phyloP scores from a whole-genome alignment of 1,140 invertebrate species.

The Adelges cooleyi region DNA sequence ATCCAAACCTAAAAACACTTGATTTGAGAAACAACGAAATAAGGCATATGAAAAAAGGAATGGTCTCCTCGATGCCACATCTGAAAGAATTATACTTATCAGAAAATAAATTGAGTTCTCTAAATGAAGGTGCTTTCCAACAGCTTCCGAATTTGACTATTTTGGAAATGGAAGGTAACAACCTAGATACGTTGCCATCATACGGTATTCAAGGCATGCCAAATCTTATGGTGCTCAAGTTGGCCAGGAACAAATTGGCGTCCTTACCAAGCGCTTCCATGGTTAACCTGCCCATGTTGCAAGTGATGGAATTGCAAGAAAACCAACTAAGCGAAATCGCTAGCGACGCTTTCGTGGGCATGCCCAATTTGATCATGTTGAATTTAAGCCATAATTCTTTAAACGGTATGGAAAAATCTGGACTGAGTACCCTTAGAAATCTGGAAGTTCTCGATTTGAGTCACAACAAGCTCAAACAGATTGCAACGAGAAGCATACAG shows the following conservation, averaged over 20 bases:
- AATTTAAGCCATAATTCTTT: constrained; percentile 71
- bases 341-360: constrained; percentile 60
- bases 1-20: constrained; percentile 54
- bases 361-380: constrained; percentile 63
- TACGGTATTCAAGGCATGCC: constrained; percentile 64
- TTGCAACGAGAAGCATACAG: constrained; percentile 50
- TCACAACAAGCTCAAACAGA: constrained; percentile 58
- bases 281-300: constrained; percentile 58
- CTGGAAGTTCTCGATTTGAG: constrained; percentile 71
- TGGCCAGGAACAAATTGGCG: constrained; percentile 46
- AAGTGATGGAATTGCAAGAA: constrained; percentile 65
- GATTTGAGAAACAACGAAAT: constrained; percentile 70
- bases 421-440: constrained; percentile 55
- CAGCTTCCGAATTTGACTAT: constrained; percentile 56
- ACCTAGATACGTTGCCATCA: constrained; percentile 61
- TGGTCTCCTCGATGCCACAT: constrained; percentile 47
- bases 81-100: constrained; percentile 55
- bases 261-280: constrained; percentile 58
- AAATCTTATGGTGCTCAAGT: constrained; percentile 59
- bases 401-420: constrained; percentile 54
- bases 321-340: constrained; percentile 61
- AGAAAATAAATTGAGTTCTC: constrained; percentile 59
- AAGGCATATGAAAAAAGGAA: constrained; percentile 37
- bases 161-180: constrained; percentile 69
- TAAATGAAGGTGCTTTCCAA: constrained; percentile 58